A percentile compares a stretch with the other conserved stretches of the same genome.
Conservation (phyloP, 2,113 vertebrate species). For the Psophia crepitans region DNA sequence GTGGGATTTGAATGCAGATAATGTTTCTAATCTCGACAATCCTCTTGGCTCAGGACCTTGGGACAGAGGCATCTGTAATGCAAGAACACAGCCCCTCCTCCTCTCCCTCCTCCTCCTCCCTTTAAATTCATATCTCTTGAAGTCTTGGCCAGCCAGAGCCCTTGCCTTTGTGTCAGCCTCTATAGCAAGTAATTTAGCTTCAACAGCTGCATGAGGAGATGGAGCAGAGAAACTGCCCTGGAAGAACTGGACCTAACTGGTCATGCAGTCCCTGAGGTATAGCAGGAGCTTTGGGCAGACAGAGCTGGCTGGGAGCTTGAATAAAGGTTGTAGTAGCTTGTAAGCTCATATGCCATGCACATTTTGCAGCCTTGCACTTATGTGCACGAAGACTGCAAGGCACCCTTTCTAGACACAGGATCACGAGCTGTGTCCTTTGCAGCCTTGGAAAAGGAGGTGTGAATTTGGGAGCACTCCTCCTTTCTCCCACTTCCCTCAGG, state of each 20-base stretch:
- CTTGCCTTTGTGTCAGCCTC: not conserved
- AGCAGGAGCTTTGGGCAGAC: not conserved
- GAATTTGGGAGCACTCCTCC: not conserved
- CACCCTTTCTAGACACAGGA: not conserved
- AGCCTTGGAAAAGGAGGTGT: not conserved
- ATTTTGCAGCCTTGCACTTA: not conserved
- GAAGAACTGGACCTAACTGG: not conserved
- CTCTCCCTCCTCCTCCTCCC: not conserved
- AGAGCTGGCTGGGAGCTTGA: not conserved
- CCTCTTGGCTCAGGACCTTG: constrained; percentile 31
- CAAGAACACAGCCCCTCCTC: constrained; percentile 1
- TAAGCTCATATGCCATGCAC: not conserved
- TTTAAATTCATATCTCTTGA: not conserved
- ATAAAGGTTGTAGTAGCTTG: not conserved
- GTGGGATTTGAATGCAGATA: constrained; percentile 37
- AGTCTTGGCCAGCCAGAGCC: not conserved
- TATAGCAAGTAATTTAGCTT: not conserved
- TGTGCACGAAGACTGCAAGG: not conserved
- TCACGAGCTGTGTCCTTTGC: not conserved
- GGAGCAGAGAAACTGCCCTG: not conserved
- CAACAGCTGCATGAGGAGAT: not conserved
- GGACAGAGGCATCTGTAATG: constrained; percentile 3
- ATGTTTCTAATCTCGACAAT: constrained; percentile 34
- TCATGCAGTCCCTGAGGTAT: not conserved
- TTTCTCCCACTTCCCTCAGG: not conserved